phyloP scores from a whole-genome alignment of 2,113 vertebrate species.

The Lipotes vexillifer region DNA sequence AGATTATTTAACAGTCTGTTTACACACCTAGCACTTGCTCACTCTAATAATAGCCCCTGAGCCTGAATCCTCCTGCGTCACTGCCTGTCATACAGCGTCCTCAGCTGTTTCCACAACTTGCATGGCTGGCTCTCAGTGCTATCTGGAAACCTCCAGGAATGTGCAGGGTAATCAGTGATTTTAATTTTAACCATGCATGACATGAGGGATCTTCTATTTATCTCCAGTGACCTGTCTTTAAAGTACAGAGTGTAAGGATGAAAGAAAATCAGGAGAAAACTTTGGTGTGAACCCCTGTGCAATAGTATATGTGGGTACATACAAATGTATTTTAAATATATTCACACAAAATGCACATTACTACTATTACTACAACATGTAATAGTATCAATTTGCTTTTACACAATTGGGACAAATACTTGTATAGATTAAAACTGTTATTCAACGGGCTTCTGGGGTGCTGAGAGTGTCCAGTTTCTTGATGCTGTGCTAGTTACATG shows the following conservation, averaged over 20 bases:
- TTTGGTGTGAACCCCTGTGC: not conserved
- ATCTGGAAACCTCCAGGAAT: conserved; percentile 73
- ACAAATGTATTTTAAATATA: not conserved
- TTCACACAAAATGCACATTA: not conserved
- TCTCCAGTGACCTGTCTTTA: conserved; percentile 48
- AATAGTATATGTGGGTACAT: not conserved
- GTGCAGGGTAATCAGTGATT: conserved; percentile 71
- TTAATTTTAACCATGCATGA: conserved; percentile 71
- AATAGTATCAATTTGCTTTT: not conserved
- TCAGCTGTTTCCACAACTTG: conserved; percentile 72
- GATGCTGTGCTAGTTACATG: not conserved
- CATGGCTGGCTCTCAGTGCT: conserved; percentile 47
- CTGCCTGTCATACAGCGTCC: conserved; percentile 59
- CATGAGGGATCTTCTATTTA: conserved; percentile 51
- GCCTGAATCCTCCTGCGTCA: conserved; percentile 71
- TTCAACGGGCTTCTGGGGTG: not conserved
- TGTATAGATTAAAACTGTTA: not conserved
- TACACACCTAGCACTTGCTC: conserved; percentile 52
- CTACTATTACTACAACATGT: not conserved
- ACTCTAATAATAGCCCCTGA: conserved; percentile 74
- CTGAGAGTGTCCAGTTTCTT: not conserved
- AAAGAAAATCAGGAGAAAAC: conserved; percentile 6
- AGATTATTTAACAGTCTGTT: conserved; percentile 65
- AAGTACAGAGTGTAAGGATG: conserved; percentile 12
- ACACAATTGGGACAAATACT: not conserved